phyloP scores from a whole-genome alignment of 2,113 vertebrate genomes.

The Sylvilagus bachmani region DNA sequence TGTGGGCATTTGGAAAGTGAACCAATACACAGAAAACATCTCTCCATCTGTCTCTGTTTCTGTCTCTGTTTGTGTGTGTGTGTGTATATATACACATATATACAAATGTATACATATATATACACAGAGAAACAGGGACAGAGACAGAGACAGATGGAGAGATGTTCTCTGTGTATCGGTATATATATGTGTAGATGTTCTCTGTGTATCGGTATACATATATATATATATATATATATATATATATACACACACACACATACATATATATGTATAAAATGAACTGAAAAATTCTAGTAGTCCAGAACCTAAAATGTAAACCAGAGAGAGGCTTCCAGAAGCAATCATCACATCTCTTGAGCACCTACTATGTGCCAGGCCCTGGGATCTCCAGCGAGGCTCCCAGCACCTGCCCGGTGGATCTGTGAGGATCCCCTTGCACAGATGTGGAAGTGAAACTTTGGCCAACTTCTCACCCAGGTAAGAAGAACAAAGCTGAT shows the following conservation, averaged over 20 bases:
- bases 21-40: no score
- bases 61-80: no score
- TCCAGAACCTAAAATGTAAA: background rate
- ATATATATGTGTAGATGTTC: no score
- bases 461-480: background rate
- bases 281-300: conserved; percentile 17
- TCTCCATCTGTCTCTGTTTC: no score
- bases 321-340: conserved; percentile 29
- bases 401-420: background rate
- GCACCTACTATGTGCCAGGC: background rate
- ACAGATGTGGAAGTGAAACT: background rate
- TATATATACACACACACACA: background rate
- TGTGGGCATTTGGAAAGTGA: no score
- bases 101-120: no score
- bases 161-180: no score
- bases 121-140: background rate
- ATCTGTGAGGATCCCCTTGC: background rate
- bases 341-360: background rate
- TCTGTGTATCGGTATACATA: no score
- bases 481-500: background rate
- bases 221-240: no score
- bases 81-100: no score
- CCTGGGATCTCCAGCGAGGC: background rate
- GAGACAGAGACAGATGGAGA: no score
- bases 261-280: background rate